Percentiles rank a stretch among this genome's conserved stretches.
phyloP scores from a whole-genome alignment of 1,140 invertebrate genomes.

The Orius laevigatus region DNA sequence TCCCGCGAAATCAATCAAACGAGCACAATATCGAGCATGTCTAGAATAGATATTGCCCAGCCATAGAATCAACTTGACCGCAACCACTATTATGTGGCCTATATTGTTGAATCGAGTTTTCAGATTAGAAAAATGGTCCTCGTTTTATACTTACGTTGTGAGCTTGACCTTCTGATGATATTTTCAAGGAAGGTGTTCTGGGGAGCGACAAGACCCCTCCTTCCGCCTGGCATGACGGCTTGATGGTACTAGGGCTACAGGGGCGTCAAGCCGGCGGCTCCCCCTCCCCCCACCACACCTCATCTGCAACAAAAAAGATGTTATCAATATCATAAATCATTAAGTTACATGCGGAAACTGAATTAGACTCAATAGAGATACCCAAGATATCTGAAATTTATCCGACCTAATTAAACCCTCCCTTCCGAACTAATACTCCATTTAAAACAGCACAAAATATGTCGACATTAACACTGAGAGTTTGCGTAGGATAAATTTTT shows the following conservation, averaged over 20 bases:
- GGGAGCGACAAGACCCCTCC: slow-evolving; percentile 94
- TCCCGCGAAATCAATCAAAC: too few relatives aligned
- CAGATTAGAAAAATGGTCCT: too few relatives aligned
- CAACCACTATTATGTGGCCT: neutral
- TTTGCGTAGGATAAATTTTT: too few relatives aligned
- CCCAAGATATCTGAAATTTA: too few relatives aligned
- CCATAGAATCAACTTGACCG: neutral
- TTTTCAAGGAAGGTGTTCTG: slow-evolving; percentile 99
- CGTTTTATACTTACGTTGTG: slow-evolving; percentile 74
- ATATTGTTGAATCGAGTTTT: too few relatives aligned
- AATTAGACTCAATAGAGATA: too few relatives aligned
- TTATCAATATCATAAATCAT: neutral
- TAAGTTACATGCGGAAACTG: neutral
- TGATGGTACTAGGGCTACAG: slow-evolving; percentile 10
- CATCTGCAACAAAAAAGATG: slow-evolving; percentile 4
- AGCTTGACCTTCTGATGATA: slow-evolving; percentile 92
- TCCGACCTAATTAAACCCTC: too few relatives aligned
- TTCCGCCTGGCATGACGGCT: slow-evolving; percentile 76
- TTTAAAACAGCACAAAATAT: too few relatives aligned
- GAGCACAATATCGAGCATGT: too few relatives aligned
- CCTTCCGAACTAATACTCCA: too few relatives aligned
- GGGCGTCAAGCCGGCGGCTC: slow-evolving; percentile 9
- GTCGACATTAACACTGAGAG: too few relatives aligned
- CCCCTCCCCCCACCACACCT: slow-evolving; percentile 12
- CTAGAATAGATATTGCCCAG: neutral